Percentiles rank a stretch among this genome's conserved stretches.
Evolutionary conservation across 1,140 invertebrate species (phyloP).

Genomic region (Drosophila auraria): DNA sequence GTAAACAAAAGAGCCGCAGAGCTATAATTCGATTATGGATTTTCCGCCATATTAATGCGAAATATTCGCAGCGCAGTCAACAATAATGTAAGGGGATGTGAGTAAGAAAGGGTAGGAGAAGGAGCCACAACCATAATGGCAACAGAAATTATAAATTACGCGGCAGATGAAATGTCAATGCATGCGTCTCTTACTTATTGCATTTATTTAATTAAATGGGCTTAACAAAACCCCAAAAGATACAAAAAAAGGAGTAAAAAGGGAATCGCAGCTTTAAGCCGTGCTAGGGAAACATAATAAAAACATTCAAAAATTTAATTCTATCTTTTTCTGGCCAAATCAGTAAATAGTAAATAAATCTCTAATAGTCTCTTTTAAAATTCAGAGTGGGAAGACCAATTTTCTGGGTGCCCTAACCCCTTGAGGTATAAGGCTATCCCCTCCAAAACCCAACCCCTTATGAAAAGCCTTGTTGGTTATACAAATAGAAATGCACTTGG

Average conservation of each 20-base stretch:
- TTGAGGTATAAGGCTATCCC: not conserved
- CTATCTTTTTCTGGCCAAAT: not conserved
- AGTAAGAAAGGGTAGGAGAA: not conserved
- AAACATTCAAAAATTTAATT: not conserved
- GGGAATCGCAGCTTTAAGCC: not conserved
- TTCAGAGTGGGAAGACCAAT: not conserved
- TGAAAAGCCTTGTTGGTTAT: constrained; percentile 59
- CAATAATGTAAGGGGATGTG: constrained; percentile 54
- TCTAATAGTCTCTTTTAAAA: not conserved
- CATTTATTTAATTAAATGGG: constrained; percentile 80
- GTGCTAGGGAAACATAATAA: not conserved
- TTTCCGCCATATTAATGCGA: constrained; percentile 83
- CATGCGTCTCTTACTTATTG: constrained; percentile 68
- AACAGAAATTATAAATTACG: constrained; percentile 83
- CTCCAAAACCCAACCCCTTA: constrained; percentile 10
- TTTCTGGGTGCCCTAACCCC: no score
- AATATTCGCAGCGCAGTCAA: constrained; percentile 78
- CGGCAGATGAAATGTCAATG: constrained; percentile 82
- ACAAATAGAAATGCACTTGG: constrained; percentile 80
- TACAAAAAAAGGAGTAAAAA: no score
- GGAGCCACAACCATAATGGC: constrained; percentile 68
- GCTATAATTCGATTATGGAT: constrained; percentile 82
- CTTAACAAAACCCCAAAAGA: constrained; percentile 37
- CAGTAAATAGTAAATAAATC: not conserved
- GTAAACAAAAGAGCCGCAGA: constrained; percentile 79